These are phyloP conservation scores for Eonycteris spelaea DNA, from an alignment of 2,113 vertebrate species.

Conservation along the genomic window DNA sequence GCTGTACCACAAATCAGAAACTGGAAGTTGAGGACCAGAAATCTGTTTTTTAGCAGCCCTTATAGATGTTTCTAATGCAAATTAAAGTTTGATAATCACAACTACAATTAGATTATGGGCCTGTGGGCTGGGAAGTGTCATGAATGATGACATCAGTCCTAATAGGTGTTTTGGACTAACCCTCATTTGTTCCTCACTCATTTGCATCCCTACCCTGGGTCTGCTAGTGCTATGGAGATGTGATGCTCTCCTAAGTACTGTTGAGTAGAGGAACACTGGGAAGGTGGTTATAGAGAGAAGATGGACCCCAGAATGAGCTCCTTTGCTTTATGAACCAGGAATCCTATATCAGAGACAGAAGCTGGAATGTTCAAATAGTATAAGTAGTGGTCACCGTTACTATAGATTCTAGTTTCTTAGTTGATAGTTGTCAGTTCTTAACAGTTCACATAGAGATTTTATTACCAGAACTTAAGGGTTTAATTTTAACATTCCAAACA, in stretches of 20 bases:
- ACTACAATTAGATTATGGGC: neutral
- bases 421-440: neutral
- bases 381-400: neutral
- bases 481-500: neutral
- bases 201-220: neutral
- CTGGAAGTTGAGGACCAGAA: neutral
- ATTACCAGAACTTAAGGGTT: neutral
- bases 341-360: neutral
- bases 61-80: neutral
- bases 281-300: neutral
- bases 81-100: neutral
- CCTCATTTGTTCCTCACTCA: neutral
- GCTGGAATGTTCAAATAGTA: neutral
- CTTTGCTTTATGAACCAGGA: conserved; percentile 38
- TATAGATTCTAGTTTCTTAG: neutral
- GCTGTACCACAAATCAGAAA: neutral
- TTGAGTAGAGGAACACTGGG: neutral
- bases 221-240: neutral
- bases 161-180: neutral
- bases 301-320: neutral
- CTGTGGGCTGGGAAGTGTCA: neutral
- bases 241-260: neutral
- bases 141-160: neutral
- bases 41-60: neutral
- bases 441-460: neutral